These are phyloP conservation scores for Epizoanthus illoricatus DNA, from an alignment of 92 coral and sea anemone species.

Conservation along the genomic window DNA sequence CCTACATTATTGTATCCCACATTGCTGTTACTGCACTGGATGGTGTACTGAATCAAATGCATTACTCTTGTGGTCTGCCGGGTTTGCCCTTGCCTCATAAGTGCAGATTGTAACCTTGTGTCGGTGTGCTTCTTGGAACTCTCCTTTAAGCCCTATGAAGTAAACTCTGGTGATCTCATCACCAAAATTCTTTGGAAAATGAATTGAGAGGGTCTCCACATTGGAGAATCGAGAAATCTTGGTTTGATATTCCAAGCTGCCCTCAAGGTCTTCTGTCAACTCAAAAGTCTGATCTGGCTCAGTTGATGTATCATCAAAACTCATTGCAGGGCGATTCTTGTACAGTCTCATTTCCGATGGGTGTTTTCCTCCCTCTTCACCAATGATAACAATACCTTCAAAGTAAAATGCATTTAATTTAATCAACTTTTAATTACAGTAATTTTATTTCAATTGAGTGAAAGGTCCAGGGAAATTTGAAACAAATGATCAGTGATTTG, in stretches of 20 bases:
- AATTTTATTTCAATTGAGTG: too few relatives aligned
- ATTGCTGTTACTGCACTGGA: slow-evolving; percentile 50
- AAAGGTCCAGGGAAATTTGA: too few relatives aligned
- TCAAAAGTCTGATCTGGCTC: slow-evolving; percentile 94
- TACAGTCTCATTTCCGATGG: slow-evolving; percentile 92
- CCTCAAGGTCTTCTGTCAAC: slow-evolving; percentile 84
- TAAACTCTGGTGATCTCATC: slow-evolving; percentile 90
- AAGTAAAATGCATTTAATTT: too few relatives aligned
- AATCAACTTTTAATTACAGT: too few relatives aligned
- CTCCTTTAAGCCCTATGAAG: slow-evolving; percentile 92
- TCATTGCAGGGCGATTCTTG: slow-evolving; percentile 94
- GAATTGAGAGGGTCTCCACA: slow-evolving; percentile 85
- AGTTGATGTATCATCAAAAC: slow-evolving; percentile 84
- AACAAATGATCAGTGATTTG: too few relatives aligned
- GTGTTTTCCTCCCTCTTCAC: slow-evolving; percentile 87
- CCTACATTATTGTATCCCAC: neutral
- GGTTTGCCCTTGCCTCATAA: slow-evolving; percentile 95
- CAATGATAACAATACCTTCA: slow-evolving; percentile 71
- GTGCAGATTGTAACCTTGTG: slow-evolving; percentile 96
- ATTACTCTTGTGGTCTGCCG: slow-evolving; percentile 91
- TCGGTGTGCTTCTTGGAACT: slow-evolving; percentile 84
- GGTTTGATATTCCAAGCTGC: slow-evolving; percentile 85
- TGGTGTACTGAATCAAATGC: slow-evolving; percentile 84
- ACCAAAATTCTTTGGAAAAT: slow-evolving; percentile 93
- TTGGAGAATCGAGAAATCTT: slow-evolving; percentile 93